These are phyloP conservation scores for Apostichopus parvimensis DNA, from an alignment of 35 echinoderm and acorn worm species.

Conservation along the genomic window DNA sequence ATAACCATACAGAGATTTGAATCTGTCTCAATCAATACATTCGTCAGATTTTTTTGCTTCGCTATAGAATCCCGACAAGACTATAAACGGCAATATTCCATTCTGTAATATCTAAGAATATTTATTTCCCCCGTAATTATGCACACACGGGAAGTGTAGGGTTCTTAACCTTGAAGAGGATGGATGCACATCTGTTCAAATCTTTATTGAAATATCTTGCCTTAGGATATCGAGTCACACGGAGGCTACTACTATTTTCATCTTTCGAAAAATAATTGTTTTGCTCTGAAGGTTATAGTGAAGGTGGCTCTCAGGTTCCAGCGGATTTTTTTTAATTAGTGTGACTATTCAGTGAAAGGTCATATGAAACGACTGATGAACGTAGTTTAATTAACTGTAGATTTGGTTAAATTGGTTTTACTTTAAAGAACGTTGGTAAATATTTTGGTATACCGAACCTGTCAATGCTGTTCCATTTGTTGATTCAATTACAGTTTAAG, in stretches of 20 bases:
- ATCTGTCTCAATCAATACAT: background rate
- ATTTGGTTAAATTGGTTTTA: too few relatives aligned
- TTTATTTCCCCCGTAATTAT: background rate
- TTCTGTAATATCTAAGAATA: background rate
- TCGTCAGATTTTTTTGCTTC: background rate
- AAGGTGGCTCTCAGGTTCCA: background rate
- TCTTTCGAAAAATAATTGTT: background rate
- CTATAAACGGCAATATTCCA: background rate
- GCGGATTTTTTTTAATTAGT: background rate
- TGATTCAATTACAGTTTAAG: too few relatives aligned
- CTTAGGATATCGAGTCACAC: slow-evolving; percentile 12
- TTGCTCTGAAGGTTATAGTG: background rate
- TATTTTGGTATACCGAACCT: too few relatives aligned
- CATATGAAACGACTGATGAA: too few relatives aligned
- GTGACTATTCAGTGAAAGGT: too few relatives aligned
- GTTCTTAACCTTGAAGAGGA: slow-evolving; percentile 12
- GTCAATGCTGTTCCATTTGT: too few relatives aligned
- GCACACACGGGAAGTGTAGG: slow-evolving; percentile 6
- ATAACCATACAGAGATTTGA: background rate
- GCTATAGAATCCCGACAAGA: background rate
- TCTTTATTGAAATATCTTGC: slow-evolving; percentile 43
- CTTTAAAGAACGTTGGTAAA: too few relatives aligned
- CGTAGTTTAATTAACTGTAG: too few relatives aligned
- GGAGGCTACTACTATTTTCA: background rate
- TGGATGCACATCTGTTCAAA: slow-evolving; percentile 20